Conservation (phyloP, 2,888 invertebrate species). For the Alloplasta piceator region DNA sequence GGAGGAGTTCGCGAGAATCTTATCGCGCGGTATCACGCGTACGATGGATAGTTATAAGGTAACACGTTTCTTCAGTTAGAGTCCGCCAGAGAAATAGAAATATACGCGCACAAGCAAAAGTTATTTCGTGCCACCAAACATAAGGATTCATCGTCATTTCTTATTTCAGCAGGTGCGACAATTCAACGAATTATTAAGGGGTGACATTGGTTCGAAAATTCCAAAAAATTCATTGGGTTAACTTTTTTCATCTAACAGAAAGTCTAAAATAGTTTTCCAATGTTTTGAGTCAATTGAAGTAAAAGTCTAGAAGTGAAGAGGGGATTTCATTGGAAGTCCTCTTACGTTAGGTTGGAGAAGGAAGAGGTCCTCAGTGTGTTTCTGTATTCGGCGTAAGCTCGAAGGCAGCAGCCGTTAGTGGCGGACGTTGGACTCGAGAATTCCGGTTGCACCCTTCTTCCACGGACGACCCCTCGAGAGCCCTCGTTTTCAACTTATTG, state of each 20-base stretch:
- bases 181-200: too few species aligned
- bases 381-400: neutral
- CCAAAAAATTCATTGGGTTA: too few species aligned
- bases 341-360: neutral
- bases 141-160: too few species aligned
- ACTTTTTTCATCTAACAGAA: too few species aligned
- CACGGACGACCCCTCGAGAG: constrained; percentile 58
- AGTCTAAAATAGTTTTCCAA: too few species aligned
- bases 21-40: constrained; percentile 52
- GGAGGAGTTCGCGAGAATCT: constrained; percentile 32
- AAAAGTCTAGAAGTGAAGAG: too few species aligned
- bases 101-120: neutral
- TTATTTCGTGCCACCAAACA: neutral
- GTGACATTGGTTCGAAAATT: too few species aligned
- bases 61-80: constrained; percentile 14
- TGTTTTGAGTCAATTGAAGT: too few species aligned
- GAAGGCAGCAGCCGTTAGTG: neutral
- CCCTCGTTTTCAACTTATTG: constrained; percentile 40
- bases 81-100: constrained; percentile 2
- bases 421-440: constrained; percentile 61
- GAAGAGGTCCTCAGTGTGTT: too few species aligned
- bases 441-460: constrained; percentile 62
- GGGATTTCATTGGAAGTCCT: too few species aligned
- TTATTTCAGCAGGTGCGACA: too few species aligned
- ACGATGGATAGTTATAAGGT: constrained; percentile 28